Base-by-base conservation (phyloP, 1,140 invertebrate genomes). In the Reticulitermes speratus region DNA sequence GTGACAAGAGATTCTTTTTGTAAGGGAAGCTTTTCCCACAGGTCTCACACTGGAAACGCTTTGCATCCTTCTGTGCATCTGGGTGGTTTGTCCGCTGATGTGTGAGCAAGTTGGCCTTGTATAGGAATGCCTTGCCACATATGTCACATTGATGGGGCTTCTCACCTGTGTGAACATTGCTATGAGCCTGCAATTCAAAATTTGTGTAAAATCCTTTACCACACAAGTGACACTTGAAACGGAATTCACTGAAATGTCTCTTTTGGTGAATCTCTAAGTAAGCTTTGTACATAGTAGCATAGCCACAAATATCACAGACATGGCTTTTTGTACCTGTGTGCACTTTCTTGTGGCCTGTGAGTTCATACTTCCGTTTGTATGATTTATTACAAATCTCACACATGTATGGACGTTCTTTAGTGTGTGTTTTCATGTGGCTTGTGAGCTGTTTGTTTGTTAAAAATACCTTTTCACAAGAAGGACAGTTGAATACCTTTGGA, bases 21-120 rank as follows among this genome's bases (percentile, higher is more conserved):
- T 92, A 94, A 87, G 92, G 91, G 90, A 94, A 97, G 0, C 93
- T 94, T 89, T 97, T 97, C 0, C 93, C 93, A 89, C 97, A 97
- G 8, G 94, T 91, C 86, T 96, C 95, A 89, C 97, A 97, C 48
- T 94, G 92, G 83, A 96, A 93, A 88, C 96, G 97, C 65, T 88
- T 90, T 0, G 89, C 90, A 84, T 89, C 88, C 82, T 32, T 82
- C n/a, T 86, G 86, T 23, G 55, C 19, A 11, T 86, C 86, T 16
- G 85, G 87, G 85, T 88, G 88, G 44, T 84, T 85, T 32, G 87
- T 84, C 85, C 88, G 88, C 44, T 88, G 88, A 82, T 89, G 88
- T 38, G 87, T 85, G 12, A 48, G 65, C 23, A 89, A 44, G 48
- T 89, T 87, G 30, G 86, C 59, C 44, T 84, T 91, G 87, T 92